Base-by-base conservation (phyloP, 2,797 vertebrate genomes). In the Scarus forsteni region DNA sequence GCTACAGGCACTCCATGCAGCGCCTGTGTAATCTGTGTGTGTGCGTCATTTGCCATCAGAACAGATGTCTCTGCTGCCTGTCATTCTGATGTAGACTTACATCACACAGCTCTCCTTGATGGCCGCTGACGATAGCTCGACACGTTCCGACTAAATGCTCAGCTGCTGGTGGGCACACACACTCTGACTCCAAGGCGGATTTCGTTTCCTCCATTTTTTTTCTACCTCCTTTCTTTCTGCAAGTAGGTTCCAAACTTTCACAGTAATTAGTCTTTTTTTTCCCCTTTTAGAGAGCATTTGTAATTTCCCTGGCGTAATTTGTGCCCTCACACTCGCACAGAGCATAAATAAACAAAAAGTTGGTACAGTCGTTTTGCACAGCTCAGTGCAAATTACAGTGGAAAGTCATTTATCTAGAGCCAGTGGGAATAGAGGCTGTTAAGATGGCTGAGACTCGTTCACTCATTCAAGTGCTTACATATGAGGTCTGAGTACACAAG, bases 311-410 rank as follows among this genome's bases (percentile, higher is more conserved):
- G 9, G 73, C 34, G 71, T 77, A 50, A 79, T 69, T 79, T 70
- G 64, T 80, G 77, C 60, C 77, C 80, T 77, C 66, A 67, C 73
- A 56, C n/a, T 5, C 69, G 71, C 7, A 3, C 70, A 46, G 69
- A 75, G 80, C 79, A 80, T 85, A 85, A 88, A 88, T 87, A 81
- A 86, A 81, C 80, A 81, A 79, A 77, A 83, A 73, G 76, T 77
- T 12, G 16, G 67, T 70, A 45, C 60, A 80, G 80, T 84, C 62
- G 53, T 88, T 89, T 85, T 88, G 80, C 82, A 85, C 80, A 86
- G 77, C 84, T 88, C 82, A 80, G 73, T 82, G 77, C 82, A 86
- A 85, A 80, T 86, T 88, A 88, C 69, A 72, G 52, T 68, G 68
- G 72, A 76, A 83, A 84, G 77, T 83, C 76, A 85, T 90, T 87